A percentile compares a stretch with the other conserved stretches of the same genome.
These are phyloP conservation scores for Pinctada fucata DNA, from an alignment of 2,888 invertebrate species.

Conservation along the genomic window DNA sequence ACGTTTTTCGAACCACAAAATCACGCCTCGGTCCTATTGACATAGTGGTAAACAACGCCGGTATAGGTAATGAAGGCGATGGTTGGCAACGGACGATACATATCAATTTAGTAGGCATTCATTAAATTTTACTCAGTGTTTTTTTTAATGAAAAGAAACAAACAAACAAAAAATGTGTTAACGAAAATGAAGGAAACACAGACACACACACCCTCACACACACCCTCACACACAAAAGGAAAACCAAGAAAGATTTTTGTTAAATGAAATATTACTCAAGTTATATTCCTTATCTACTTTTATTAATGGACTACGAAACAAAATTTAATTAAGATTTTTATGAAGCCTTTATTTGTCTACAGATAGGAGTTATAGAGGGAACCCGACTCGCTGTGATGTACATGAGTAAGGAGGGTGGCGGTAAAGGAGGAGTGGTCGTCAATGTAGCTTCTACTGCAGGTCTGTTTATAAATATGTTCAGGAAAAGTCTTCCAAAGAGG, in stretches of 20 bases:
- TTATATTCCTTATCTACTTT: no score
- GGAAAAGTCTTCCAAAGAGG: neutral
- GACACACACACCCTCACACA: no score
- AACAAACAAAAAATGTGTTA: no score
- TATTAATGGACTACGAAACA: no score
- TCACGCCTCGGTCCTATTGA: constrained; percentile 86
- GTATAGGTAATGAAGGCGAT: constrained; percentile 29
- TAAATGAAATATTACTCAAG: no score
- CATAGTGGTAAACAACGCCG: constrained; percentile 85
- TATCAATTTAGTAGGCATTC: constrained; percentile 81
- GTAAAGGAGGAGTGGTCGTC: constrained; percentile 84
- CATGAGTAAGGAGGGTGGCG: constrained; percentile 86
- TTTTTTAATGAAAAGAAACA: no score
- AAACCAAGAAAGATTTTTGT: no score
- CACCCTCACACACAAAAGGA: no score
- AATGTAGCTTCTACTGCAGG: constrained; percentile 86
- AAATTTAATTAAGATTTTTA: no score
- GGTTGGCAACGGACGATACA: constrained; percentile 57
- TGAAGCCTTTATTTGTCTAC: no score
- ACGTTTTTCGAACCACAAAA: constrained; percentile 54
- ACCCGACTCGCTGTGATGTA: constrained; percentile 83
- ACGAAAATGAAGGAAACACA: no score
- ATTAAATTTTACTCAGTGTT: no score
- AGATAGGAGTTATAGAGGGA: constrained; percentile 81
- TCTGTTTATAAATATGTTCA: constrained; percentile 7